Percentiles rank a stretch among this genome's conserved stretches.
Evolutionary conservation across 2,797 vertebrate genomes (phyloP).

Genomic region (Poecile montanus): DNA sequence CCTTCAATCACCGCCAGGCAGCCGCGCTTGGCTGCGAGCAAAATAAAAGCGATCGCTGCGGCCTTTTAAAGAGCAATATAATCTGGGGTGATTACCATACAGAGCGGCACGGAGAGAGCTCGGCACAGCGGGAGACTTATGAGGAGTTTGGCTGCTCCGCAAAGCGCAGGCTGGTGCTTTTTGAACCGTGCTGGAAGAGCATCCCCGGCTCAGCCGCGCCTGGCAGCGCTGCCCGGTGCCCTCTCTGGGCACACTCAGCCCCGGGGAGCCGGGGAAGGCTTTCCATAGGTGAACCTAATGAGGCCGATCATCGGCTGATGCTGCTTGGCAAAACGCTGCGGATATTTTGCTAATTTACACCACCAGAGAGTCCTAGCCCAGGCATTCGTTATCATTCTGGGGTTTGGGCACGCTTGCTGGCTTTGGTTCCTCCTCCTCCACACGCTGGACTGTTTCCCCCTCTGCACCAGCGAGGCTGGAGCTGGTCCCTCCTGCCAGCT

Average conservation of each 20-base stretch:
- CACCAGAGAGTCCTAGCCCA: not conserved
- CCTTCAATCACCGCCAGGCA: slow-evolving; percentile 48
- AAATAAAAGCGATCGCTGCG: slow-evolving; percentile 1
- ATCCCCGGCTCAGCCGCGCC: not conserved
- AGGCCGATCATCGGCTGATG: not conserved
- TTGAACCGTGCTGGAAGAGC: not conserved
- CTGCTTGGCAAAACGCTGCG: not conserved
- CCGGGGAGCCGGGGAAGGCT: not conserved
- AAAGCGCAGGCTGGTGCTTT: not conserved
- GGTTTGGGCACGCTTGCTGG: not conserved
- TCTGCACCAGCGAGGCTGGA: not conserved
- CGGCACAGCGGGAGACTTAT: slow-evolving; percentile 9
- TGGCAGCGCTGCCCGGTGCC: not conserved
- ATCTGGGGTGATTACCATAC: slow-evolving; percentile 38
- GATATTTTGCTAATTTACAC: not conserved
- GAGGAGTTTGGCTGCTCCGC: slow-evolving; percentile 29
- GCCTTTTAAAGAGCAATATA: slow-evolving; percentile 55
- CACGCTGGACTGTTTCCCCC: not conserved
- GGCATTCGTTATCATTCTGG: not conserved
- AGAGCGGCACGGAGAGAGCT: not conserved
- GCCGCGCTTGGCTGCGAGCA: not conserved
- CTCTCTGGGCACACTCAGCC: not conserved
- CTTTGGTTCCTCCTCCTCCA: not conserved
- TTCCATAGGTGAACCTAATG: not conserved
- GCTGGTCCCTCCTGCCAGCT: slow-evolving; percentile 8